phyloP scores from a whole-genome alignment of 1,140 invertebrate species.

The Bombus consobrinus region DNA sequence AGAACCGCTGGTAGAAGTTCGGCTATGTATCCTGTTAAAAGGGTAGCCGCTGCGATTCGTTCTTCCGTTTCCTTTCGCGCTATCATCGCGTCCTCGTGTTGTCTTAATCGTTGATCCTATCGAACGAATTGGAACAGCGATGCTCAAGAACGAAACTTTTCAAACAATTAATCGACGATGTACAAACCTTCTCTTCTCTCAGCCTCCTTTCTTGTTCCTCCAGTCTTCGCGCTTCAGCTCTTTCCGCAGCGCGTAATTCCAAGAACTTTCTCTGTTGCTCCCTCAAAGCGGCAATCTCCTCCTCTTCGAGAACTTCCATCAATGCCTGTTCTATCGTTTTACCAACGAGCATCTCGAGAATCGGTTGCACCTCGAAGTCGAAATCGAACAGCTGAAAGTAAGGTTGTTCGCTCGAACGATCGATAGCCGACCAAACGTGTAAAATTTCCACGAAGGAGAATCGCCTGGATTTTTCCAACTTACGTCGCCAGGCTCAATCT shows the following conservation, averaged over 20 bases:
- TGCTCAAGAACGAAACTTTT: not conserved
- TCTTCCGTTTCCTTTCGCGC: conserved; percentile 89
- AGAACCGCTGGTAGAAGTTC: conserved; percentile 93
- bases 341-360: conserved; percentile 93
- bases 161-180: not conserved
- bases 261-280: conserved; percentile 90
- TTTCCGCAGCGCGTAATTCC: conserved; percentile 90
- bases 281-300: conserved; percentile 88
- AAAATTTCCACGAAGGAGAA: not conserved
- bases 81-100: conserved; percentile 83
- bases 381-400: conserved; percentile 90
- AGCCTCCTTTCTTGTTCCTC: conserved; percentile 88
- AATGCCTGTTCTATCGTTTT: conserved; percentile 94
- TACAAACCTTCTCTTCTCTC: conserved; percentile 84
- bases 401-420: not conserved
- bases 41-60: conserved; percentile 90
- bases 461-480: conserved; percentile 69
- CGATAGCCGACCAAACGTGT: not conserved
- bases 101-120: conserved; percentile 84
- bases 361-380: conserved; percentile 93
- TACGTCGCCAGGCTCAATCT: conserved; percentile 94
- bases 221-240: conserved; percentile 89
- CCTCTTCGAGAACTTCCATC: conserved; percentile 91
- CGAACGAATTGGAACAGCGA: not conserved
- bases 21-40: conserved; percentile 92